Evolutionary conservation across 1,140 invertebrate genomes (phyloP).

Genomic region (Drosophila chauvacae): DNA sequence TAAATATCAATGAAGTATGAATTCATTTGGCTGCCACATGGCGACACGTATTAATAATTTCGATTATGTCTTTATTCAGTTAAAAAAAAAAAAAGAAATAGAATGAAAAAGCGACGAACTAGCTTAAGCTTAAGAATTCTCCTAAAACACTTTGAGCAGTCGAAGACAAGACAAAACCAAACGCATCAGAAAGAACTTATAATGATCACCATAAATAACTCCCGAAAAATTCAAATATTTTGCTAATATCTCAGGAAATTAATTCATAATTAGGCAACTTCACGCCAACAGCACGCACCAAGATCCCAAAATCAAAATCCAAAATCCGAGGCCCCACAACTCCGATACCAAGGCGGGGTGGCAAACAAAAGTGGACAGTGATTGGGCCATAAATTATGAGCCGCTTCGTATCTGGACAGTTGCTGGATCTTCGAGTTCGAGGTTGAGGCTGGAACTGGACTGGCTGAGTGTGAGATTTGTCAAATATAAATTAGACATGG

Average conservation of each 20-base stretch:
- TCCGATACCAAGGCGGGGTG: conserved; percentile 14
- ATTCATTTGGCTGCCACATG: conserved; percentile 56
- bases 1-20: conserved; percentile 71
- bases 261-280: conserved; percentile 72
- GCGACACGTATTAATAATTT: conserved; percentile 52
- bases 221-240: conserved; percentile 58
- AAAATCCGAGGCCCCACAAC: conserved; percentile 9
- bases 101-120: neutral
- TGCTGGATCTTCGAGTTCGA: conserved; percentile 26
- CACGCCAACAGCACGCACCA: conserved; percentile 36
- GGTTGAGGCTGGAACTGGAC: conserved; percentile 9
- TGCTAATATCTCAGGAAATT: conserved; percentile 67
- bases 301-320: neutral
- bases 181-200: conserved; percentile 49
- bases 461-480: conserved; percentile 40
- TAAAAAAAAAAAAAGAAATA: conserved; percentile 10
- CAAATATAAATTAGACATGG: conserved; percentile 51
- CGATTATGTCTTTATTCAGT: conserved; percentile 71
- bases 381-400: conserved; percentile 65
- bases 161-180: conserved; percentile 45
- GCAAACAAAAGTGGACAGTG: conserved; percentile 55
- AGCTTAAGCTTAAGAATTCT: neutral
- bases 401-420: conserved; percentile 19
- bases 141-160: conserved; percentile 52
- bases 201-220: conserved; percentile 58